Conservation (phyloP, 2,888 invertebrate genomes). For the Drosophila anceps region DNA sequence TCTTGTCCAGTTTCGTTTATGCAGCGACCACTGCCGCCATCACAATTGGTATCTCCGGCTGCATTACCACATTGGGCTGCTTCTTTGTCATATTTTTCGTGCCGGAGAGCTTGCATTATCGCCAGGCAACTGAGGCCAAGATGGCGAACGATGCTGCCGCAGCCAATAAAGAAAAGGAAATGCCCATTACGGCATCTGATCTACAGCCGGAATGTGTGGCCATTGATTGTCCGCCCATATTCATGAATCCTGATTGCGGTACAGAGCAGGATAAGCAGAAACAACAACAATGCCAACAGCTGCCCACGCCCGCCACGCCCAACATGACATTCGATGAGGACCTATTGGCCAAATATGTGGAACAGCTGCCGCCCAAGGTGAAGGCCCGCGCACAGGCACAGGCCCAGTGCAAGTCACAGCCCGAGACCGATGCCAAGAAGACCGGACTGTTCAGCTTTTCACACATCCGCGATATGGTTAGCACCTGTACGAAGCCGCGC, state of each 20-base stretch:
- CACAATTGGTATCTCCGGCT: slow-evolving; percentile 81
- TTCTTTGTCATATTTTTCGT: slow-evolving; percentile 76
- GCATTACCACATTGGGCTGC: slow-evolving; percentile 72
- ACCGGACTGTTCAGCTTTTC: slow-evolving; percentile 75
- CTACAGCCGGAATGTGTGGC: slow-evolving; percentile 53
- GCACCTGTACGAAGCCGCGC: slow-evolving; percentile 82
- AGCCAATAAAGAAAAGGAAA: slow-evolving; percentile 30
- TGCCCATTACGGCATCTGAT: slow-evolving; percentile 47
- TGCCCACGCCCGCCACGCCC: slow-evolving; percentile 57
- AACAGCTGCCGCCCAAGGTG: slow-evolving; percentile 49
- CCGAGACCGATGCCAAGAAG: slow-evolving; percentile 37
- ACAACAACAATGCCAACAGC: slow-evolving; percentile 14
- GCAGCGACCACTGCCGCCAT: slow-evolving; percentile 80
- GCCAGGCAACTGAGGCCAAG: slow-evolving; percentile 39
- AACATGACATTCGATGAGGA: slow-evolving; percentile 55
- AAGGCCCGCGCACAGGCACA: slow-evolving; percentile 29
- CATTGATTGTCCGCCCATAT: slow-evolving; percentile 49
- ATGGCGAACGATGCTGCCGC: slow-evolving; percentile 29
- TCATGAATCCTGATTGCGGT: slow-evolving; percentile 38
- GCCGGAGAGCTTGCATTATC: slow-evolving; percentile 80
- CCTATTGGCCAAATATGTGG: slow-evolving; percentile 70
- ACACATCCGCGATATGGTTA: slow-evolving; percentile 82
- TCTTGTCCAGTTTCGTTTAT: slow-evolving; percentile 88
- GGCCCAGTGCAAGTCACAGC: slow-evolving; percentile 21
- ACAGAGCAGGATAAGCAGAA: slow-evolving; percentile 3